phyloP scores from a whole-genome alignment of 2,888 invertebrate species.

The Leistus spinibarbis region DNA sequence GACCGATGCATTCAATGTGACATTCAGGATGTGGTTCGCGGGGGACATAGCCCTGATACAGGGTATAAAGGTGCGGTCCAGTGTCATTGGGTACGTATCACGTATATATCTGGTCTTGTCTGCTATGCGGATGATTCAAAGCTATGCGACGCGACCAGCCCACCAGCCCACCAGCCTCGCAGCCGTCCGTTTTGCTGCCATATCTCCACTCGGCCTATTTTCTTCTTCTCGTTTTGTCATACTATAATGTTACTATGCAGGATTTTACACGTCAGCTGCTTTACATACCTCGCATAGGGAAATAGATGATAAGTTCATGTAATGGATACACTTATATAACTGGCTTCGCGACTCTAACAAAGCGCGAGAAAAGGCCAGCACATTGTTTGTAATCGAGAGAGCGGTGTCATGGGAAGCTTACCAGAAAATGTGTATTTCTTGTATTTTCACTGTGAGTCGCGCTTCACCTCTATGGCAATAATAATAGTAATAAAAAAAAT shows the following conservation, averaged over 20 bases:
- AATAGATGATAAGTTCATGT: too few species aligned
- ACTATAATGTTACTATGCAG: neutral
- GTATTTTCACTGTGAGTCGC: too few species aligned
- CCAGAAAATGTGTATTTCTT: too few species aligned
- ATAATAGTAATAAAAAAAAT: too few species aligned
- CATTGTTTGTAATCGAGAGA: too few species aligned
- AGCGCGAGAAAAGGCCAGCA: too few species aligned
- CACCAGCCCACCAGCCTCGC: neutral
- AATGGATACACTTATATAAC: too few species aligned
- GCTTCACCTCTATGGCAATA: too few species aligned
- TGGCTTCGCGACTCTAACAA: too few species aligned
- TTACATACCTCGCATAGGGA: neutral
- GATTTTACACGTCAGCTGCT: too few species aligned
- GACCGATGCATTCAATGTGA: slow-evolving; percentile 25
- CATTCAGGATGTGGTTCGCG: slow-evolving; percentile 11
- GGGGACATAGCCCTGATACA: neutral
- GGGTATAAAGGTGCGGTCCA: neutral
- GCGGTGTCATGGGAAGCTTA: too few species aligned
- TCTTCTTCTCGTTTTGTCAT: neutral
- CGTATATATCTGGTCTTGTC: too few species aligned
- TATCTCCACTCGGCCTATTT: neutral
- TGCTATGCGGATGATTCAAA: neutral
- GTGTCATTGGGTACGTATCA: neutral
- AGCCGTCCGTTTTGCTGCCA: neutral
- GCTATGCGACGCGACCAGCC: neutral